Conservation (phyloP, 2,113 vertebrate genomes). For the Pipa parva region DNA sequence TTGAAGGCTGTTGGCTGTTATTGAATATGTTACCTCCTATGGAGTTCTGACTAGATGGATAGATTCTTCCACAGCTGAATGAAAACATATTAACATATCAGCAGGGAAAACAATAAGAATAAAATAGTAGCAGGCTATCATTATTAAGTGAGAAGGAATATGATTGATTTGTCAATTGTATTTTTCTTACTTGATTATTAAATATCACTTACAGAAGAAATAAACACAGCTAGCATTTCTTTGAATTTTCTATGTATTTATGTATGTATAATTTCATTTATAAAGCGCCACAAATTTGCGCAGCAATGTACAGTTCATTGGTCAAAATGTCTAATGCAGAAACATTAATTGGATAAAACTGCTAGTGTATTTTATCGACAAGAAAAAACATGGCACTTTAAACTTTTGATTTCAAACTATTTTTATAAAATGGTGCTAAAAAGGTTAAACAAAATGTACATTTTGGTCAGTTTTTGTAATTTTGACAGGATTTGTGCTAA, state of each 20-base stretch:
- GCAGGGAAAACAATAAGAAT: conserved; percentile 34
- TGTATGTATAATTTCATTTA: too few species aligned
- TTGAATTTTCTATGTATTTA: background rate
- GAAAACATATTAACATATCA: conserved; percentile 40
- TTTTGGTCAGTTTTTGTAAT: too few species aligned
- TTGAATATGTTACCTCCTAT: conserved; percentile 28
- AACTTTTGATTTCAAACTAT: too few species aligned
- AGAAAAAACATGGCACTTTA: too few species aligned
- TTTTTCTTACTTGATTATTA: conserved; percentile 37
- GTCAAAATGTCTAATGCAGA: too few species aligned
- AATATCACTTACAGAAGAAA: conserved; percentile 30
- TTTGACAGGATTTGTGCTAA: too few species aligned
- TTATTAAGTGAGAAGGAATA: conserved; percentile 41
- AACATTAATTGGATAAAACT: too few species aligned
- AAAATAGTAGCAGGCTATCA: conserved; percentile 34
- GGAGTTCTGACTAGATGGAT: conserved; percentile 27
- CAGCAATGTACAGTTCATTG: background rate
- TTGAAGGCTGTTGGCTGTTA: conserved; percentile 15
- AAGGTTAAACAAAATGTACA: too few species aligned
- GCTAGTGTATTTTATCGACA: too few species aligned
- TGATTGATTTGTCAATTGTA: conserved; percentile 40
- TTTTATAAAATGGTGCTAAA: too few species aligned
- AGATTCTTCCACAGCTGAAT: conserved; percentile 25
- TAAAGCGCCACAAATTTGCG: too few species aligned
- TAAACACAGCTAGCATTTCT: conserved; percentile 13